Evolutionary conservation across 2,113 vertebrate genomes (phyloP).

Genomic region (Carollia perspicillata): DNA sequence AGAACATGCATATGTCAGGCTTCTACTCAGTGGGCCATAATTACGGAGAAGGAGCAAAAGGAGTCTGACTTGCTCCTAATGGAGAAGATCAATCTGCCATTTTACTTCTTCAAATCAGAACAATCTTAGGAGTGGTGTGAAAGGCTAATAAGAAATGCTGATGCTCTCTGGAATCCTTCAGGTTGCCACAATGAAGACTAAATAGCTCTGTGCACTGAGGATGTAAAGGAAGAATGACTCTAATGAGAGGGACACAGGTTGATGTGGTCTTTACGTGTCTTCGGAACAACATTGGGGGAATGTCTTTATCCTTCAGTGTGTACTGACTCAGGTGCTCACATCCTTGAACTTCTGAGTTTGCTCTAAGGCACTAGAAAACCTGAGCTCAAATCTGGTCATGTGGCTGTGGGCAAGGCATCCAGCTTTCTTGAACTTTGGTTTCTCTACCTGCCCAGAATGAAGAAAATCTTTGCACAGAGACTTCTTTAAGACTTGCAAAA

Average conservation of each 20-base stretch:
- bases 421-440: neutral
- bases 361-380: neutral
- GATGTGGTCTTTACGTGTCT: neutral
- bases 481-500: neutral
- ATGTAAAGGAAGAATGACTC: neutral
- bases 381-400: neutral
- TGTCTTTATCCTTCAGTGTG: neutral
- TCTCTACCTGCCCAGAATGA: neutral
- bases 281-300: neutral
- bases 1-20: neutral
- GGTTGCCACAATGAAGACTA: neutral
- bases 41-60: neutral
- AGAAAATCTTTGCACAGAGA: neutral
- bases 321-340: neutral
- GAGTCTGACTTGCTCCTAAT: neutral
- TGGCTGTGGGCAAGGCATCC: neutral
- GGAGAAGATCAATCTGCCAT: neutral
- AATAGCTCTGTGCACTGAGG: neutral
- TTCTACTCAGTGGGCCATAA: neutral
- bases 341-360: neutral
- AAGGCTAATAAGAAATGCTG: neutral
- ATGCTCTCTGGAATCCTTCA: neutral
- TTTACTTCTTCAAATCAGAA: neutral
- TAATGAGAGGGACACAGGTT: neutral
- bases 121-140: neutral